These are phyloP conservation scores for Drosophila murphyi DNA, from an alignment of 1,140 invertebrate genomes.

Conservation along the genomic window DNA sequence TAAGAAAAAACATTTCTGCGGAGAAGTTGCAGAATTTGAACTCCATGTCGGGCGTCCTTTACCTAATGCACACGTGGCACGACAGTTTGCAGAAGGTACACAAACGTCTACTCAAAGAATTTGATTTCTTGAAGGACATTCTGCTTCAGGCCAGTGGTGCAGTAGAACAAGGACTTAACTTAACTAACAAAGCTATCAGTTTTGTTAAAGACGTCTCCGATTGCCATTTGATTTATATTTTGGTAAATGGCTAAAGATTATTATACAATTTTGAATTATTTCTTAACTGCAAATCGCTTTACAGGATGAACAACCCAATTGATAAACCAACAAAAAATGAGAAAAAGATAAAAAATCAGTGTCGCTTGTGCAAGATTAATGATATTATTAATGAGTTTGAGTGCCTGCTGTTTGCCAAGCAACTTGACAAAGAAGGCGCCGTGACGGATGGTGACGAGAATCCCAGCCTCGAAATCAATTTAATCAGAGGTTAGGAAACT, in stretches of 20 bases:
- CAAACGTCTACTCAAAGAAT: conserved; percentile 30
- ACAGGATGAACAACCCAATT: conserved; percentile 43
- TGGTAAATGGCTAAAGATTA: conserved; percentile 38
- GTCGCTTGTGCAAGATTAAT: conserved; percentile 85
- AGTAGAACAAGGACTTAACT: conserved; percentile 21
- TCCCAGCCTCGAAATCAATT: conserved; percentile 71
- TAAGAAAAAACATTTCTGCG: conserved; percentile 34
- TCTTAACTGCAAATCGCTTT: background rate
- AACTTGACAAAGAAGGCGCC: conserved; percentile 75
- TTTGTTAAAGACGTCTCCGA: conserved; percentile 87
- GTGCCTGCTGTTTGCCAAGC: conserved; percentile 85
- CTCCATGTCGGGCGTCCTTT: conserved; percentile 54
- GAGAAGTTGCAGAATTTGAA: conserved; percentile 46
- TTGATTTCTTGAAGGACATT: conserved; percentile 44
- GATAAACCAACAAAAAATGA: conserved; percentile 6
- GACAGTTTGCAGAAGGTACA: conserved; percentile 28
- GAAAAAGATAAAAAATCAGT: conserved; percentile 44
- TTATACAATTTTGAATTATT: background rate
- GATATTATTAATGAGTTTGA: conserved; percentile 86
- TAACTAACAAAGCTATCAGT: conserved; percentile 37
- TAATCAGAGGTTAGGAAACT: conserved; percentile 57
- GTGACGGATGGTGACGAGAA: conserved; percentile 85
- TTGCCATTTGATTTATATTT: conserved; percentile 88
- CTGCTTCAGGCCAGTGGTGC: conserved; percentile 40
- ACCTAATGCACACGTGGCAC: conserved; percentile 59